Conservation (phyloP, 2,888 invertebrate species). For the Gryllus longicercus region DNA sequence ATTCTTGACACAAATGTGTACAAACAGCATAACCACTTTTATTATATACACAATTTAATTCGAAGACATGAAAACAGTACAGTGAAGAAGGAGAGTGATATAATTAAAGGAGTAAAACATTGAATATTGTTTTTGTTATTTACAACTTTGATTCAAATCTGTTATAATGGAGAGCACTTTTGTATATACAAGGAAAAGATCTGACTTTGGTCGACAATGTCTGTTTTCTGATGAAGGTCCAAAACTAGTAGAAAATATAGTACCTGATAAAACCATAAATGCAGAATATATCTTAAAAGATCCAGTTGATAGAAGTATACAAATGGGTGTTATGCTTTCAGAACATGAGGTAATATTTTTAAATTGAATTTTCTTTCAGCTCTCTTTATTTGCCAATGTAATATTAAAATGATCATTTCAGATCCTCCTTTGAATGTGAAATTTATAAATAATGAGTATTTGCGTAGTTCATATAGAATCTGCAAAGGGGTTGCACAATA, state of each 20-base stretch:
- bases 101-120: too few relatives aligned
- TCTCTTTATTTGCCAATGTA: too few relatives aligned
- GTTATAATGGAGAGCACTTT: slow-evolving; percentile 45
- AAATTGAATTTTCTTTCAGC: not conserved
- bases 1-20: too few relatives aligned
- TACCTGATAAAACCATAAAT: slow-evolving; percentile 54
- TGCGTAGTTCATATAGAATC: too few relatives aligned
- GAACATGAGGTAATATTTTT: slow-evolving; percentile 58
- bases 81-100: too few relatives aligned
- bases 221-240: slow-evolving; percentile 64
- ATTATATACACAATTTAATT: too few relatives aligned
- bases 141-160: not conserved
- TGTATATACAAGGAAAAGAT: slow-evolving; percentile 65
- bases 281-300: slow-evolving; percentile 60
- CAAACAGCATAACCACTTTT: too few relatives aligned
- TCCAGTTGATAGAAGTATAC: slow-evolving; percentile 60
- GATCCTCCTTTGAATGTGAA: too few relatives aligned
- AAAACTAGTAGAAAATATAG: slow-evolving; percentile 42
- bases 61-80: too few relatives aligned
- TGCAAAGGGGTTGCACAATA: not conserved
- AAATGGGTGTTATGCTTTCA: slow-evolving; percentile 59
- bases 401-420: too few relatives aligned
- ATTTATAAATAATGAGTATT: too few relatives aligned
- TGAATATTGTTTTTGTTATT: too few relatives aligned
- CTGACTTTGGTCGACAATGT: slow-evolving; percentile 67